Percentiles rank a stretch among this genome's conserved stretches.
Conservation (phyloP, 2,113 vertebrate species). For the Malurus elegans region DNA sequence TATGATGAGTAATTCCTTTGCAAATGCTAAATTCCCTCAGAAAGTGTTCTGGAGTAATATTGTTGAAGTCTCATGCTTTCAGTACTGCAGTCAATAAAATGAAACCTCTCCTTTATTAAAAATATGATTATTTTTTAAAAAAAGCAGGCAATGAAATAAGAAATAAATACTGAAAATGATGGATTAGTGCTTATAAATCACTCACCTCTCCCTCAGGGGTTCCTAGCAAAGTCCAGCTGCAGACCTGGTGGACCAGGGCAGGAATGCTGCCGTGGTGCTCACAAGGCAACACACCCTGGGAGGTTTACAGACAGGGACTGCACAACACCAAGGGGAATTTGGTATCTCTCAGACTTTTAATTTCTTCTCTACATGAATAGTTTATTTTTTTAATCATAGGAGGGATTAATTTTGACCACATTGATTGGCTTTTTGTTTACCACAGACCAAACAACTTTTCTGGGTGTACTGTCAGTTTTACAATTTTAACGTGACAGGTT, state of each 20-base stretch:
- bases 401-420: neutral
- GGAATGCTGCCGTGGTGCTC: neutral
- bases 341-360: neutral
- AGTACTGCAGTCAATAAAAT: neutral
- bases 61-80: neutral
- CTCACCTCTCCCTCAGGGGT: neutral
- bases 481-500: fast-evolving
- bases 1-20: conserved; percentile 44
- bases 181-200: neutral
- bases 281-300: neutral
- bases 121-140: neutral
- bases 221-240: neutral
- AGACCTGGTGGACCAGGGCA: neutral
- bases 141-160: neutral
- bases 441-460: neutral
- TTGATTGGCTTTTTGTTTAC: neutral
- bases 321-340: neutral
- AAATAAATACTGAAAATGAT: neutral
- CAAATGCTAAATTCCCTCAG: conserved; percentile 23
- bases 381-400: neutral
- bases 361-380: neutral
- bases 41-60: neutral
- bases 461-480: neutral
- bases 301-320: neutral
- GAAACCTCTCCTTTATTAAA: neutral